These are phyloP conservation scores for Lordiphosa mommai DNA, from an alignment of 1,140 invertebrate genomes.

Conservation along the genomic window DNA sequence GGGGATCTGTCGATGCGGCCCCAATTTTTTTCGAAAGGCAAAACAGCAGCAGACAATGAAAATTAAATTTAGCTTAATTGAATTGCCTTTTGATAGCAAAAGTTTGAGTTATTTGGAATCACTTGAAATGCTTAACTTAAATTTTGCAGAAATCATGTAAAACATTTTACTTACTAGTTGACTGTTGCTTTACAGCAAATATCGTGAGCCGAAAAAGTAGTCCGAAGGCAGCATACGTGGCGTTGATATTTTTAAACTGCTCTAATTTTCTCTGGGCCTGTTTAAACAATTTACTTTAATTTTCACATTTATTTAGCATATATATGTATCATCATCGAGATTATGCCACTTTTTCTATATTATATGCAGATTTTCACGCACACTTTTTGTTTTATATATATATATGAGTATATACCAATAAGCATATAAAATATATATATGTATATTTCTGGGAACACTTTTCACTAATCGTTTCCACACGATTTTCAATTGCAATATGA, in stretches of 20 bases:
- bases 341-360: conserved; percentile 4
- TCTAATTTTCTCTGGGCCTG: conserved; percentile 26
- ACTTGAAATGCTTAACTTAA: conserved; percentile 27
- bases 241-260: conserved; percentile 67
- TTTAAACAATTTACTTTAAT: background rate
- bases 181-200: conserved; percentile 18
- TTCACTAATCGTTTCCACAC: background rate
- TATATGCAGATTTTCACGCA: background rate
- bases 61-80: conserved; percentile 53
- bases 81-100: conserved; percentile 46
- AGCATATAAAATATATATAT: background rate
- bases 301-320: background rate
- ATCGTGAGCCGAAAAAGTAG: conserved; percentile 48
- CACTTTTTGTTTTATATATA: background rate
- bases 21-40: conserved; percentile 32
- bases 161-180: conserved; percentile 65
- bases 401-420: background rate
- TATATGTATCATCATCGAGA: background rate
- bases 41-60: conserved; percentile 36
- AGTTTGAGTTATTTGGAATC: conserved; percentile 19
- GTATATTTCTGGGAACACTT: background rate
- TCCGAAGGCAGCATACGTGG: conserved; percentile 54
- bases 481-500: background rate
- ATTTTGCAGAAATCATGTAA: conserved; percentile 37
- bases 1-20: conserved; percentile 59